A percentile compares a stretch with the other conserved stretches of the same genome.
Evolutionary conservation across 2,113 vertebrate genomes (phyloP).

Genomic region (Cheirogaleus medius): DNA sequence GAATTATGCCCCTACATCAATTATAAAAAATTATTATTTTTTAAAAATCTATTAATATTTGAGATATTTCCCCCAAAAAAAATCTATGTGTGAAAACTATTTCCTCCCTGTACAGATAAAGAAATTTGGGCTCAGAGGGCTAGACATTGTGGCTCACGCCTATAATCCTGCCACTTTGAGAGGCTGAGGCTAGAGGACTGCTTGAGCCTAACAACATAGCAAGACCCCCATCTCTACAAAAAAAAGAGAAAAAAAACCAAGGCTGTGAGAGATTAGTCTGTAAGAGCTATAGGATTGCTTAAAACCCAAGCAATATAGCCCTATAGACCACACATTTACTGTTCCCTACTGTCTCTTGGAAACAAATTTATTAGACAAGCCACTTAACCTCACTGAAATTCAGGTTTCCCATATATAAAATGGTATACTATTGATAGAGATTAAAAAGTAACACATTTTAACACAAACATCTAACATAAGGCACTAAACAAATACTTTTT

Average conservation of each 20-base stretch:
- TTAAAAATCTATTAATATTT: not conserved
- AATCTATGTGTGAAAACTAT: not conserved
- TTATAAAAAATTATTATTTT: too few species aligned
- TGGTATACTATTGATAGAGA: not conserved
- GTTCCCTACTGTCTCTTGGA: not conserved
- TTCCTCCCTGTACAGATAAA: not conserved
- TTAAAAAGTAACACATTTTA: not conserved
- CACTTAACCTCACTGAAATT: not conserved
- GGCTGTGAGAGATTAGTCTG: not conserved
- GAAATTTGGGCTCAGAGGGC: not conserved
- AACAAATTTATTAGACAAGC: constrained; percentile 2
- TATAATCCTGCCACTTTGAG: too few species aligned
- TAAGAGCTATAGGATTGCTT: not conserved
- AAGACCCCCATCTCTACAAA: too few species aligned
- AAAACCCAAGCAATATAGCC: not conserved
- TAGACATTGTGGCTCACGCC: too few species aligned
- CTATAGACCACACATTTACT: not conserved
- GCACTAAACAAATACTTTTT: not conserved
- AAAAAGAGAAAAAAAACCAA: not conserved
- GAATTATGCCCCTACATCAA: not conserved
- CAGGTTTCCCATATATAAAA: not conserved
- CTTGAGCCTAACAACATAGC: too few species aligned
- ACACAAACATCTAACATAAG: not conserved
- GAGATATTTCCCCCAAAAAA: not conserved
- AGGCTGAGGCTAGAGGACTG: too few species aligned